Base-by-base conservation (phyloP, 2,113 vertebrate genomes). In the Empidonax alnorum region DNA sequence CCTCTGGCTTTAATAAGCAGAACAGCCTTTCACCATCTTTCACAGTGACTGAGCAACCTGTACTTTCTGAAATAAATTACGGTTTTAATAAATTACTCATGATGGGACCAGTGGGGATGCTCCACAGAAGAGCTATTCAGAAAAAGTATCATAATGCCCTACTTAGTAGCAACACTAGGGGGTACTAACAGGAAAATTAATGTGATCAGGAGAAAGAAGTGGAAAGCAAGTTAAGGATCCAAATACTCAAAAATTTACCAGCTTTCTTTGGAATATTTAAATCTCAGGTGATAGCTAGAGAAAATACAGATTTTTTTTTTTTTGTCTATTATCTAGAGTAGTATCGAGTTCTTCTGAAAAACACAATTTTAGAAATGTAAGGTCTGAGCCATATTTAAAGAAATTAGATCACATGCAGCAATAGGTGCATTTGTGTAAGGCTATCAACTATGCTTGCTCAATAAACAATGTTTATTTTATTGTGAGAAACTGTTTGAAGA, bases 111-210 rank as follows among this genome's bases (percentile, higher is more conserved):
- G 28, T 30, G 27, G 9, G 39, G 74, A 73, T 9, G 30, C 14
- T 86, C 52, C 33, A 39, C 21, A 77, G 44, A 49, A 75, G 11
- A 85, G 76, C 68, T 76, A 47, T 21, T 56, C 30, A 61, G 42
- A 80, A 22, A 35, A 93, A 74, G 35, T 31, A 77, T 30, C 31
- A 49, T 6, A 83, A 63, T 77, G 91, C 33, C 58, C 84, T 92
- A 93, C 91, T 79, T 44, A 49, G 8, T 71, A 82, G 66, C 31
- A 84, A 96, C 93, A 73, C 91, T 89, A 93, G 93, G 89, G 95
- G 91, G 93, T 87, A 94, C 74, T 87, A 93, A 83, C 0, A 6
- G 66, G 66, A 95, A 94, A 92, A 91, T 41, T 44, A 84, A 55
- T 5, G 28, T 39, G 37, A 82, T 20, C 2, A 0, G 12, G 56